Evolutionary conservation across 2,113 vertebrate genomes (phyloP), one percentile per base, ranked within the genome.

Genomic region (Murina feae): DNA sequence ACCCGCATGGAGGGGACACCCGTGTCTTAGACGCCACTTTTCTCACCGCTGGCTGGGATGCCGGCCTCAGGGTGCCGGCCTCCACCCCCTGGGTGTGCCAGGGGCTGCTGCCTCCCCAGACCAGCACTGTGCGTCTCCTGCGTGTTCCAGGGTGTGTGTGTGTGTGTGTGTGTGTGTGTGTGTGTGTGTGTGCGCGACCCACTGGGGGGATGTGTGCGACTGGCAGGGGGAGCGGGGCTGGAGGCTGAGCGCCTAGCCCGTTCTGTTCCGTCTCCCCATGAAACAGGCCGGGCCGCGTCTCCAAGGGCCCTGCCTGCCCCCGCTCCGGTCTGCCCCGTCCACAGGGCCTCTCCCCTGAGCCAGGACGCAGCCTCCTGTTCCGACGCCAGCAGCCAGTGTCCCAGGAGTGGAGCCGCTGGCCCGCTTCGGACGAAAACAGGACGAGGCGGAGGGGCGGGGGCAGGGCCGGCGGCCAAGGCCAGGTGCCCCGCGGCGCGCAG

Each of bases 371-470:
- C 49, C 74, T 68, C 49, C 55, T 0, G 37, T 80, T 30, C 2
- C 55, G 42, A 10, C 1, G 18, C 44, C 4, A 1, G 51, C 72
- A 23, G 58, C 69, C 82, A 69, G 32, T 9, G 76, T 53, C 60
- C 10, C 6, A 0, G 82, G 76, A 76, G 35, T 8, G 2, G 32
- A n/a, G 79, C 30, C 5, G n/a, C 85, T 53, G 9, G 53, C 71
- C 97, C 97, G 97, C 95, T 94, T 97, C 53, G 4, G 87, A 68
- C 97, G 97, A 97, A 97, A 87, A 65, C 20, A 74, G 51, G 20
- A 49, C 0, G 4, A 0, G 8, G 76, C 28, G 49, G 66, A 68
- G 68, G 96, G 92, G 90, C 25, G 44, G 86, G 76, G 10, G 65
- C 37, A 6, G 92, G 72, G 95, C 96, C 20, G 69, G 75, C 18